Evolutionary conservation across 2,797 vertebrate genomes (phyloP), one percentile per base, ranked within the genome.

Genomic region (Gila robusta): DNA sequence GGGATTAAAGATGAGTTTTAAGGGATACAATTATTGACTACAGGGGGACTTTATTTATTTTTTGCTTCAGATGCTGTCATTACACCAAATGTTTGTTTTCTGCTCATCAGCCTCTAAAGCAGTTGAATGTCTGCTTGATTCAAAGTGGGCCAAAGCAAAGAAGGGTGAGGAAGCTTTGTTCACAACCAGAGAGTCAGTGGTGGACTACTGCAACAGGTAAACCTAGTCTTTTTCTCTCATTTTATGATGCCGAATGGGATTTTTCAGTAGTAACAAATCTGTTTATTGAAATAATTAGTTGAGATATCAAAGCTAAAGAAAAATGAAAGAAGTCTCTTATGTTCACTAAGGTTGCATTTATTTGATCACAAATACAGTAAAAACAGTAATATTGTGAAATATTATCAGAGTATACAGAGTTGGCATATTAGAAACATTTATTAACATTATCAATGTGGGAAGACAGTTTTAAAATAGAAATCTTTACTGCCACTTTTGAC

Each of bases 61-160:
- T 14, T 64, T 12, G 11, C n/a, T 62, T 26, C 56, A 26, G 56
- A 62, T 11, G n/a, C 54, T 59, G 19, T 82, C 26, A 23, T 28
- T 82, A 73, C 62, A 41, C 44, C 59, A 69, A 19, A 28, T 73
- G 56, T 52, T 35, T 79, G 72, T 41, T 87, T 12, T 90, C 9
- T 90, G 14, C 92, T 6, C 35, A 86, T 89, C 89, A 99, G 98
- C 98, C 85, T 99, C 97, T 59, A 99, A 99, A 96, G 98, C 98
- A 26, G 98, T 99, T 91, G 98, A 99, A 92, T 97, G 97, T 92
- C 96, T 99, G 88, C 89, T 99, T 94, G 98, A 99, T 95, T 99
- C 98, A 17, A 99, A 99, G 91, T 99, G 98, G 98, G 97, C 98
- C 89, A 99, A 98, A 90, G 96, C 97, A 19, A 99, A 98, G 94